Percentiles rank a stretch among this genome's conserved stretches.
phyloP scores from a whole-genome alignment of 2,888 invertebrate species.

The Coelogynopora nodosa region DNA sequence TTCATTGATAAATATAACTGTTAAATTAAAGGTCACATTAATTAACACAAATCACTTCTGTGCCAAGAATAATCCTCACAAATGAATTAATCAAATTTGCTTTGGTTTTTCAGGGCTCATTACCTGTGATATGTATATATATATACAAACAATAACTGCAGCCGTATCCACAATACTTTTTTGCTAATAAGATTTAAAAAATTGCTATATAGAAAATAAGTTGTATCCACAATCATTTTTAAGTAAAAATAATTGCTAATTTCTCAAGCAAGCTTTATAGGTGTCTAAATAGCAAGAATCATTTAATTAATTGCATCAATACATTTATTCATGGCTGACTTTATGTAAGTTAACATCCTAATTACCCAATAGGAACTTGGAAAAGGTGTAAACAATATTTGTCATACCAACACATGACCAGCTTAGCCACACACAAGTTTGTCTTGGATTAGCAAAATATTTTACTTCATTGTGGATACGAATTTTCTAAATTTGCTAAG shows the following conservation, averaged over 20 bases:
- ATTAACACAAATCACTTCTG: too few species aligned
- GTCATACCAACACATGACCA: neutral
- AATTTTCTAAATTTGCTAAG: neutral
- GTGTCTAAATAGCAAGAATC: neutral
- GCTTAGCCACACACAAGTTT: too few species aligned
- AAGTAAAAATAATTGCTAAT: neutral
- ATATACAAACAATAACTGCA: neutral
- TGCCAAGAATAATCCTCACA: too few species aligned
- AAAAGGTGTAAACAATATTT: neutral
- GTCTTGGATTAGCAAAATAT: neutral
- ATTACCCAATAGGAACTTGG: neutral
- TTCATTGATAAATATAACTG: too few species aligned
- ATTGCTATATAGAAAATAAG: neutral
- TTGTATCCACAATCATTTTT: neutral
- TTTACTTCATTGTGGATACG: neutral
- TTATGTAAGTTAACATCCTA: neutral
- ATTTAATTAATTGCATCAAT: neutral
- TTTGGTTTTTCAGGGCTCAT: too few species aligned
- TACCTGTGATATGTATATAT: too few species aligned
- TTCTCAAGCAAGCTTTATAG: neutral
- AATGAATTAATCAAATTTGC: too few species aligned
- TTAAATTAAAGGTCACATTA: too few species aligned
- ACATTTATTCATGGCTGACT: neutral
- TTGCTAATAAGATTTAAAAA: neutral
- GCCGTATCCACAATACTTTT: neutral